These are phyloP conservation scores for Petromus typicus DNA, from an alignment of 2,113 vertebrate genomes.

Conservation along the genomic window DNA sequence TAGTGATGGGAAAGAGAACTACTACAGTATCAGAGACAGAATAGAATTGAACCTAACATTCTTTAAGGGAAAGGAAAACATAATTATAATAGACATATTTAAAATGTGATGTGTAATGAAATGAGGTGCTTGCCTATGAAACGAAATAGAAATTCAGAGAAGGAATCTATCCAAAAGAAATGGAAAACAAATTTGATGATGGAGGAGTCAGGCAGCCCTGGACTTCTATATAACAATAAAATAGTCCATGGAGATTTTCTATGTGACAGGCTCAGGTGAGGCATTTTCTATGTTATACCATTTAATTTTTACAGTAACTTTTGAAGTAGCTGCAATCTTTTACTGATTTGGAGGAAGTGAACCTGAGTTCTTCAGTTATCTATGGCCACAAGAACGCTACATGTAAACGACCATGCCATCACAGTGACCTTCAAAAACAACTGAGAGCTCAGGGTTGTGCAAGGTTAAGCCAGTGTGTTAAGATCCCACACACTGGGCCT, in stretches of 20 bases:
- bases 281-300: neutral
- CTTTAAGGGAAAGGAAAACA: neutral
- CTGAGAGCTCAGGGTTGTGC: too few relatives aligned
- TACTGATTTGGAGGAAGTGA: neutral
- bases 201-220: neutral
- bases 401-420: neutral
- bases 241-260: neutral
- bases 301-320: neutral
- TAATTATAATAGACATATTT: neutral
- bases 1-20: neutral
- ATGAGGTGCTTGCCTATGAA: neutral
- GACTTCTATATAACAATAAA: neutral
- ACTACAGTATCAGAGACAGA: neutral
- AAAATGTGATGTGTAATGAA: neutral
- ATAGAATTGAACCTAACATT: neutral
- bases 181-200: neutral
- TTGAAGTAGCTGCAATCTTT: neutral
- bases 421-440: neutral
- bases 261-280: too few relatives aligned
- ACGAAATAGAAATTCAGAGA: neutral
- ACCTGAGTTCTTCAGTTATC: neutral
- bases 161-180: neutral
- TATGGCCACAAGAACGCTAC: neutral
- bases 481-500: accelerated
- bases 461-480: neutral